Evolutionary conservation across 1,140 invertebrate genomes (phyloP).

Genomic region (Lycorma delicatula): DNA sequence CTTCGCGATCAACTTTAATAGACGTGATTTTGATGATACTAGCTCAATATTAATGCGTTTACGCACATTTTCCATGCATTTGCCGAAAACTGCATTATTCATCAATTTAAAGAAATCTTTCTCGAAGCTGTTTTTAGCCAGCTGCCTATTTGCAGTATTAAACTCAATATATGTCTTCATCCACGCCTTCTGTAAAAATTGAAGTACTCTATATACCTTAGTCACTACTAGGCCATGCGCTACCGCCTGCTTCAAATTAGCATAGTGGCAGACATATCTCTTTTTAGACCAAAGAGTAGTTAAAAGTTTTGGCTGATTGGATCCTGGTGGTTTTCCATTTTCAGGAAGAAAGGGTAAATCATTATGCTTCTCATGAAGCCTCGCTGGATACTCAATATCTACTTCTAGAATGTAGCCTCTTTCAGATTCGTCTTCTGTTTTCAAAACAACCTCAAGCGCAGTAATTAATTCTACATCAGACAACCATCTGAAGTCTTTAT

Average conservation of each 20-base stretch:
- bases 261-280: too few species aligned
- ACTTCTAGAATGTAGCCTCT: conserved; percentile 45
- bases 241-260: too few species aligned
- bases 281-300: conserved; percentile 11
- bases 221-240: conserved; percentile 29
- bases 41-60: too few species aligned
- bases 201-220: conserved; percentile 33
- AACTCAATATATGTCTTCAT: conserved; percentile 32
- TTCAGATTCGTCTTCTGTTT: conserved; percentile 31
- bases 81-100: conserved; percentile 34
- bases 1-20: too few species aligned
- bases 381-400: conserved; percentile 30
- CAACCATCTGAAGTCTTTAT: too few species aligned
- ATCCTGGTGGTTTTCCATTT: conserved; percentile 4
- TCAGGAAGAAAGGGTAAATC: conserved; percentile 42
- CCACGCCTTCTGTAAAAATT: conserved; percentile 33
- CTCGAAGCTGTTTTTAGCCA: conserved; percentile 32
- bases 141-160: conserved; percentile 28
- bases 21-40: too few species aligned
- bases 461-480: too few species aligned
- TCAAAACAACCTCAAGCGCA: too few species aligned
- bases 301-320: conserved; percentile 14
- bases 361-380: conserved; percentile 43
- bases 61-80: too few species aligned
- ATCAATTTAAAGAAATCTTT: conserved; percentile 36